Base-by-base conservation (phyloP, 2,113 vertebrate genomes). In the Parotia lawesii region DNA sequence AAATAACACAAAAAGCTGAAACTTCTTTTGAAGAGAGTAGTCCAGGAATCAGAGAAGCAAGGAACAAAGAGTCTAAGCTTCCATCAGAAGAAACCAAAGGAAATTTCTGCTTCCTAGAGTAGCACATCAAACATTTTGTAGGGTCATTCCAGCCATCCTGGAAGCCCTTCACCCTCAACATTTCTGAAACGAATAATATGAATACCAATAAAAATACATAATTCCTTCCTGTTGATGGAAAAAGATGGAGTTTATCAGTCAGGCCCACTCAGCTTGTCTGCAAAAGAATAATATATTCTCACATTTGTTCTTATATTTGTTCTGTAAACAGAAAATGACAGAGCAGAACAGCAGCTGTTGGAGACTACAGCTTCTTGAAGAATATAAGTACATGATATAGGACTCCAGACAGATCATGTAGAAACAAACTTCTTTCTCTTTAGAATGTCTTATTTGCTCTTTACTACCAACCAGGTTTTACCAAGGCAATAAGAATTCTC, bases 31-130 rank as follows among this genome's bases (percentile, higher is more conserved):
- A 96, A 94, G 91, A 89, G 9, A 74, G 20, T 87, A 91, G 89
- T 51, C 81, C 87, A 71, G 64, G 81, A 95, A 92, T 93, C 67
- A 80, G 87, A 85, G 64, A 74, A 70, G 44, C 53, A 48, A 23
- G 79, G 91, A 97, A 97, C 94, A 97, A 95, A 97, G 95, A 87
- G n/a, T 64, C n/a, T 78, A 72, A 44, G 1, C 57, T 95, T 75
- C 81, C 87, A 93, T 88, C 66, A 2, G 1, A 91, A 65, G 69
- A 83, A 95, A 92, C 66, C 56, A 73, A 95, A 97, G 97, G 96
- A 98, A 98, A 98, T 97, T 96, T 95, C 97, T 96, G 95, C 96
- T 98, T 98, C 97, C 97, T 96, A 86, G 79, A 94, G 65, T 11
- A 95, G 82, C 91, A 96, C 96, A 97, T 98, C 94, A 98, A 98